Base-by-base conservation (phyloP, 2,888 invertebrate genomes). In the Synanthedon myopaeformis region DNA sequence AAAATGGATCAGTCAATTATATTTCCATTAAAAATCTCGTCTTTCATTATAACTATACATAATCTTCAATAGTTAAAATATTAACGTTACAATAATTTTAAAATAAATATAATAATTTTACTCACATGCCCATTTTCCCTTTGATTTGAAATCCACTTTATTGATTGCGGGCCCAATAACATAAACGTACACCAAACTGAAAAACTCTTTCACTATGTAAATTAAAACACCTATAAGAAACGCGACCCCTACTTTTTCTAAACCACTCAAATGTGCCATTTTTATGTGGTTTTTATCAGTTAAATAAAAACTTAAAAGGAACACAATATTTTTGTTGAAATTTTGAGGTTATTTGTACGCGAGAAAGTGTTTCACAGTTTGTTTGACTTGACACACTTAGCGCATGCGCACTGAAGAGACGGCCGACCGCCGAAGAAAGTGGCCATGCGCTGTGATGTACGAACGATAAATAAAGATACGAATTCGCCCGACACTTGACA, bases 51-150 rank as follows among this genome's bases (percentile, higher is more conserved):
- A n/a, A n/a, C n/a, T n/a, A n/a, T n/a, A n/a, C n/a, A n/a, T n/a
- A n/a, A n/a, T n/a, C n/a, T n/a, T n/a, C n/a, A 35, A 35, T 8
- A 10, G 35, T 2, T 35, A 8, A 45, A 12, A 13, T 45, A 12
- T 13, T 45, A 45, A n/a, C 45, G 3, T 45, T 0, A 13, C 6
- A 45, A 13, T 45, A 45, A 45, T 3, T 13, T 6, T 45, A 45
- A n/a, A 45, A 45, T 45, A 8, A 45, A 45, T 12, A 45, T 13
- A 45, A 35, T 3, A 35, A 45, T 6, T 45, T 6, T 45, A 89
- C 92, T 91, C 82, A 94, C 94, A 90, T 79, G 95, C 95, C 95
- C 95, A 95, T 81, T 91, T 89, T 65, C 94, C 94, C 71, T 91
- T 89, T 51, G 90, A 89, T 67, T 89, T 90, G 58, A 93, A 89